Base-by-base conservation (phyloP, 1,140 invertebrate species). In the Dolichoris vasculosae region DNA sequence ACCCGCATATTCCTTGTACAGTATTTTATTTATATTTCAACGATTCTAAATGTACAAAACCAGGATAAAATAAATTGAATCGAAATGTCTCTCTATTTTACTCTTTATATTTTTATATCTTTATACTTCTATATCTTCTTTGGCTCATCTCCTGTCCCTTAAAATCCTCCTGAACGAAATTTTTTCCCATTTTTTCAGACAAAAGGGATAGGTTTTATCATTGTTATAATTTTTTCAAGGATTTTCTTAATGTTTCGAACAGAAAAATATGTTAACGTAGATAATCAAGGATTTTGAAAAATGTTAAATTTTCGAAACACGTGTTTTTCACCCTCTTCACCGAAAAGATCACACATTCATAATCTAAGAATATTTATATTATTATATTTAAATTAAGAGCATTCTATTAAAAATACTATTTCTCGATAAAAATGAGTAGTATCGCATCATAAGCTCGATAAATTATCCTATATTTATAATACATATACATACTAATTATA, bases 11-110 rank as follows among this genome's bases (percentile, higher is more conserved):
- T 51, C 20, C 20, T 13, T 55, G 32, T 51, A 51, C 32, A 63
- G 20, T 64, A 63, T 76, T 83, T 75, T 59, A 76, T 78, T 43
- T 76, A 30, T 84, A 84, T 84, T 84, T 84, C 82, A 84, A 84
- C 59, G 26, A 30, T n/a, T n/a, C 35, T 20, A 73, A 51, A 87
- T 87, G 85, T 87, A 87, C 82, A 89, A 86, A 88, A 86, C 84
- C 79, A 30, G 79, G 55, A 71, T 82, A 43, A 83, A 84, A 78
- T 84, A 78, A 84, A 84, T 84, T 84, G 82, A 84, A 78, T 84
- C 75, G 40, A 38, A 84, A 78, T 84, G 59, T 67, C 75, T 46
- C 30, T 64, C 40, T 64, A 64, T 83, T 83, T 76, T 73, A 71
- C 46, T 59, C 48, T 73, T 75, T 82, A 73, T n/a, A 43, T 76